phyloP scores from a whole-genome alignment of 2,797 vertebrate genomes.

The Rousettus madagascariensis region DNA sequence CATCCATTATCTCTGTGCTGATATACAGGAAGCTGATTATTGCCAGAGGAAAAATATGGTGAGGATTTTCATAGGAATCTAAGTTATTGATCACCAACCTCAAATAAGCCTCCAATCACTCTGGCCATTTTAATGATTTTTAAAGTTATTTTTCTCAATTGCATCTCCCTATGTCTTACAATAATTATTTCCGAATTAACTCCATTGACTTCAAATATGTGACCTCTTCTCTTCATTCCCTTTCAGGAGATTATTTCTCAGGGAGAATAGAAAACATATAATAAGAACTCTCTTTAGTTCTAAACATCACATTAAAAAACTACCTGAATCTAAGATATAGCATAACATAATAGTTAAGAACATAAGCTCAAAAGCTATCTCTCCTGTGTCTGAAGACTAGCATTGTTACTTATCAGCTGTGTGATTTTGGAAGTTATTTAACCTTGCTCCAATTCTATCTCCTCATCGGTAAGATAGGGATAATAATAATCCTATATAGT shows the following conservation, averaged over 20 bases:
- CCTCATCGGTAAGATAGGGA: neutral
- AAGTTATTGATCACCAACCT: neutral
- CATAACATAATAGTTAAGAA: neutral
- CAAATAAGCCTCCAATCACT: neutral
- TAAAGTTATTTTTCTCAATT: neutral
- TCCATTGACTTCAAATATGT: neutral
- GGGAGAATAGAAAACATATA: neutral
- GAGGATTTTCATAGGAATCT: neutral
- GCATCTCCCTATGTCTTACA: neutral
- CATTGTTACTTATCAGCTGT: neutral
- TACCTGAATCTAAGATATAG: neutral
- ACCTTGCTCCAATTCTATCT: neutral
- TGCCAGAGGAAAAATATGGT: neutral
- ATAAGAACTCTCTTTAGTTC: neutral
- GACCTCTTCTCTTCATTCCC: neutral
- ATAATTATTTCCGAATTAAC: neutral
- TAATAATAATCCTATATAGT: neutral
- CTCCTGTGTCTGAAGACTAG: neutral
- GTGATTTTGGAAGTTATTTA: neutral
- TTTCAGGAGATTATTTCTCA: neutral
- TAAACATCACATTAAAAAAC: neutral
- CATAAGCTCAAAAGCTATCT: neutral
- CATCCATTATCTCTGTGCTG: neutral
- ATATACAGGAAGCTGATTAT: neutral
- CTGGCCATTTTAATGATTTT: neutral